Evolutionary conservation across 1,140 invertebrate species (phyloP), one percentile per base, ranked within the genome.

Genomic region (Harpegnathos saltator): DNA sequence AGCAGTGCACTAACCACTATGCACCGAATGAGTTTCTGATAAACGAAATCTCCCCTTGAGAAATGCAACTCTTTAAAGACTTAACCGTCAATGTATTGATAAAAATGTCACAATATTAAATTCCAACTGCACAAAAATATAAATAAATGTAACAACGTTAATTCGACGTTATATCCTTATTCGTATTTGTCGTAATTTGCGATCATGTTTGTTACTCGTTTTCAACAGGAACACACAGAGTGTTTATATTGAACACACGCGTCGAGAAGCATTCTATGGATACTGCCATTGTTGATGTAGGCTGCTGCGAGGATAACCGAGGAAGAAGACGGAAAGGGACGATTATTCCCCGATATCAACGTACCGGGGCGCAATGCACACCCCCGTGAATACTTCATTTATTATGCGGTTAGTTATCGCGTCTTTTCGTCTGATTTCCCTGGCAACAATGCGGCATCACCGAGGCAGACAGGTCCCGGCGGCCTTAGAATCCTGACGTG

Each of bases 371-470:
- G 87, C 89, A 86, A 91, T 90, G 89, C 90, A 93, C 90, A 89
- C 88, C 86, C 86, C 90, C 86, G 85, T 92, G 91, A 92, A 93
- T 92, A 93, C 91, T 94, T 94, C 94, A 94, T 94, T 94, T 94
- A 94, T 94, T 94, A 94, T 94, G 92, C 93, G 93, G 91, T 93
- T 93, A 94, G 93, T 94, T 94, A 94, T 94, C 94, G 93, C 92
- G 92, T 48, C 92, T 94, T 94, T 94, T 94, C 94, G 94, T 94
- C 92, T 94, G 94, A 94, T 94, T 94, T 94, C 93, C 94, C 93
- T 94, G 93, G 91, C 93, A 94, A 94, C 93, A 94, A 94, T 94
- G 92, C 93, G 82, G 75, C 93, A 88, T 92, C 91, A 92, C 85
- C 89, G 84, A 85, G 89, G 89, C 85, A 91, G 90, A 89, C 91